Conservation (phyloP, 2,888 invertebrate species). For the Hermaeophaga mercurialis region DNA sequence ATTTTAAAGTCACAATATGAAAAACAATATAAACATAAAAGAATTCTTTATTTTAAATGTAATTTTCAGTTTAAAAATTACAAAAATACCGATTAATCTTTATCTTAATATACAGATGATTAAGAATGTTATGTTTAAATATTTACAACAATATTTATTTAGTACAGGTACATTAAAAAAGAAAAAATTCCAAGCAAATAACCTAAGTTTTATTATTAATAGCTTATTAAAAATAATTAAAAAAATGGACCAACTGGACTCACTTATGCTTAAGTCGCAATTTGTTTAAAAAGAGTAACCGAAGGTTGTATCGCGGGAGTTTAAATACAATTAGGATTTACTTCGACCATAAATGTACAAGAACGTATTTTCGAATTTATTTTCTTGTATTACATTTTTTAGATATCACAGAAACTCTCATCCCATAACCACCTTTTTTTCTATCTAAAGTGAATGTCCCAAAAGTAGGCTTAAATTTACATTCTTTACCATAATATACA, state of each 20-base stretch:
- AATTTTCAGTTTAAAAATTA: slow-evolving; percentile 17
- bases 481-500: slow-evolving; percentile 38
- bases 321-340: no score
- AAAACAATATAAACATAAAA: slow-evolving; percentile 21
- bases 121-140: background rate
- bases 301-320: no score
- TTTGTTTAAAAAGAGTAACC: no score
- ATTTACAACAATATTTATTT: slow-evolving; percentile 20
- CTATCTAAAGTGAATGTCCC: slow-evolving; percentile 24
- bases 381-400: background rate
- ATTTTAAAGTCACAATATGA: background rate
- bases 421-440: background rate
- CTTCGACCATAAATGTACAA: no score
- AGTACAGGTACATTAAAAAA: slow-evolving; percentile 13
- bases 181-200: slow-evolving; percentile 7
- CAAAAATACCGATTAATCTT: slow-evolving; percentile 13
- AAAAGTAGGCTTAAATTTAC: slow-evolving; percentile 31
- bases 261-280: slow-evolving; percentile 7
- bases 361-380: no score
- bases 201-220: slow-evolving; percentile 4
- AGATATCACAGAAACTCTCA: slow-evolving; percentile 19
- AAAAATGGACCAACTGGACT: slow-evolving; percentile 9
- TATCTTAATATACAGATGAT: slow-evolving; percentile 13
- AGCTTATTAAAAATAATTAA: slow-evolving; percentile 1
- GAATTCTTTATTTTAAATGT: slow-evolving; percentile 10